These are phyloP conservation scores for Leguminivora glycinivorella DNA, from an alignment of 1,140 invertebrate genomes.

Conservation along the genomic window DNA sequence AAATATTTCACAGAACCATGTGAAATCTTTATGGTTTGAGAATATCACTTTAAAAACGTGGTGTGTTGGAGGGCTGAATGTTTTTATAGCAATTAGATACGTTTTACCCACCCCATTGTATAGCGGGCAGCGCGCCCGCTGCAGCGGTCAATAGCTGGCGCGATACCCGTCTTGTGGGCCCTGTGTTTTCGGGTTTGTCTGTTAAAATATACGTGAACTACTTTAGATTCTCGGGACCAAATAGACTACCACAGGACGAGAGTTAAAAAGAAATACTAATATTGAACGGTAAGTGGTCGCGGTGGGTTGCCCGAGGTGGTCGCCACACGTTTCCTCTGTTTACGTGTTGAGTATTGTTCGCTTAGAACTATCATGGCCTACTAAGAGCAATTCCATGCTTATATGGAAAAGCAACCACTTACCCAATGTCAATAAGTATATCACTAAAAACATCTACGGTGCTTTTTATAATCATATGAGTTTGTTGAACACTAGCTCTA, in stretches of 20 bases:
- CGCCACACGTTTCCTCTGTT: slow-evolving; percentile 35
- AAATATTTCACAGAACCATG: slow-evolving; percentile 76
- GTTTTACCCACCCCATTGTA: slow-evolving; percentile 68
- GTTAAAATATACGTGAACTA: slow-evolving; percentile 72
- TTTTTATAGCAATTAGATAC: slow-evolving; percentile 76
- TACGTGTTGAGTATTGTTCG: slow-evolving; percentile 12
- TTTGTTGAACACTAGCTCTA: not conserved
- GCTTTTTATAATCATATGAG: not conserved
- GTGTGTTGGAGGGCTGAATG: slow-evolving; percentile 63
- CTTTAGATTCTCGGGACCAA: slow-evolving; percentile 71
- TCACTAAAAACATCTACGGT: not conserved
- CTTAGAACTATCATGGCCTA: slow-evolving; percentile 12
- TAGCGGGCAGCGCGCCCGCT: slow-evolving; percentile 52
- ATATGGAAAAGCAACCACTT: not conserved
- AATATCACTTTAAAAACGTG: slow-evolving; percentile 77
- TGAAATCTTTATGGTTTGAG: slow-evolving; percentile 77
- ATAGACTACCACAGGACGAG: slow-evolving; percentile 61
- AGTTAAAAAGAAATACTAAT: slow-evolving; percentile 59
- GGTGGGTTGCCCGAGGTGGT: slow-evolving; percentile 38
- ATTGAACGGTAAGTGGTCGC: slow-evolving; percentile 33
- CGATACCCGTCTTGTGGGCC: slow-evolving; percentile 42
- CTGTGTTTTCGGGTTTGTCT: slow-evolving; percentile 64
- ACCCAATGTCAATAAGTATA: not conserved
- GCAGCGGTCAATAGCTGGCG: slow-evolving; percentile 50
- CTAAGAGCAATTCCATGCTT: slow-evolving; percentile 13